phyloP scores from a whole-genome alignment of 2,797 vertebrate species.

The Dicrostonyx torquatus region DNA sequence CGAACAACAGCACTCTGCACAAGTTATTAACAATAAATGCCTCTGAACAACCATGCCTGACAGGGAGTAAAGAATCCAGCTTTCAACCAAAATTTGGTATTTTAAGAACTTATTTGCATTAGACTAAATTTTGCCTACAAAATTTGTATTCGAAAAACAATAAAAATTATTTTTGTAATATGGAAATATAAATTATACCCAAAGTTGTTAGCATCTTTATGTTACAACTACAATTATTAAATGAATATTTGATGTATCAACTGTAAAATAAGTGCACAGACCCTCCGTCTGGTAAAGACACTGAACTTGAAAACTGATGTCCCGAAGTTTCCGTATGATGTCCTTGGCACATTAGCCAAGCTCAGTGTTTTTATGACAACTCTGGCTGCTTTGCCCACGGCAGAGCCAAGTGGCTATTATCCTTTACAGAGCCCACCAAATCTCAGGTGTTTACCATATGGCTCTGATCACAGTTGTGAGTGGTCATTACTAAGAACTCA shows the following conservation, averaged over 20 bases:
- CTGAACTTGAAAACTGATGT: background rate
- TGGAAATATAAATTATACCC: background rate
- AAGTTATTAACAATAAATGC: background rate
- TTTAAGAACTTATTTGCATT: background rate
- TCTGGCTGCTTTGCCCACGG: rapidly evolving
- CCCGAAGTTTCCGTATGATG: background rate
- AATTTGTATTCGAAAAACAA: background rate
- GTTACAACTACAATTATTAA: background rate
- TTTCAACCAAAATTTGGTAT: background rate
- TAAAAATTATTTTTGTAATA: background rate
- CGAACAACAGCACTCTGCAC: background rate
- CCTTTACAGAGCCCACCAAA: background rate
- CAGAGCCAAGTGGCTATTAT: background rate
- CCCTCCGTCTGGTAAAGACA: background rate
- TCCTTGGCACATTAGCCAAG: background rate
- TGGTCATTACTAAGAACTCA: background rate
- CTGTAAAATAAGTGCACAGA: background rate
- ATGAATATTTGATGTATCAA: too few relatives aligned
- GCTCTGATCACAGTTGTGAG: too few relatives aligned
- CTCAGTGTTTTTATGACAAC: too few relatives aligned
- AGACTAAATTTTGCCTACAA: background rate
- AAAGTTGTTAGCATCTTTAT: background rate
- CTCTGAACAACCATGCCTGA: background rate
- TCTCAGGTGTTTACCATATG: background rate
- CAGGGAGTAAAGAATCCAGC: background rate